phyloP scores from a whole-genome alignment of 1,140 invertebrate genomes.

The Aphaenogaster floridana region DNA sequence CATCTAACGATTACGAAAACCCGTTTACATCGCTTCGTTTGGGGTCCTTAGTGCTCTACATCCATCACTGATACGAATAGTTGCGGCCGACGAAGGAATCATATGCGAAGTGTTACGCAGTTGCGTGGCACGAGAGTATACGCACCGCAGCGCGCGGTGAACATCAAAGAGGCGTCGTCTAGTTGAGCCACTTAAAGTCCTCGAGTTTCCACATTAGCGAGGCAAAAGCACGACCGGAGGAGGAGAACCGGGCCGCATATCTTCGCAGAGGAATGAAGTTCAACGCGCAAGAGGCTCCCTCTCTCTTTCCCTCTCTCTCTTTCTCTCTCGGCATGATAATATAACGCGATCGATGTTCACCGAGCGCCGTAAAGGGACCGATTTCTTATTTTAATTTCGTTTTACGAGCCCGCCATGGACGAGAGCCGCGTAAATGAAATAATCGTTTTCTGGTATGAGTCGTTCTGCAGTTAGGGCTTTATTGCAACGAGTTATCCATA shows the following conservation, averaged over 20 bases:
- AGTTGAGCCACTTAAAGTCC: slow-evolving; percentile 85
- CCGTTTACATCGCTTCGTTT: background rate
- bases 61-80: slow-evolving; percentile 46
- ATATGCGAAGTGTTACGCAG: slow-evolving; percentile 72
- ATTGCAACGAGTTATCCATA: slow-evolving; percentile 55
- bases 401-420: slow-evolving; percentile 38
- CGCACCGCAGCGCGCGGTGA: slow-evolving; percentile 74
- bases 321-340: slow-evolving; percentile 37
- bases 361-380: slow-evolving; percentile 27
- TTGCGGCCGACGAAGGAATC: slow-evolving; percentile 65
- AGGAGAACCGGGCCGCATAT: slow-evolving; percentile 26
- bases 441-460: slow-evolving; percentile 47
- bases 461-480: slow-evolving; percentile 22
- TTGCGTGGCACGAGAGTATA: slow-evolving; percentile 75
- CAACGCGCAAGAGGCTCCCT: background rate
- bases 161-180: slow-evolving; percentile 82
- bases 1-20: background rate
- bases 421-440: slow-evolving; percentile 39
- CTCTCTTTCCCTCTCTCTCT: background rate
- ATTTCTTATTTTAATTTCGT: slow-evolving; percentile 61
- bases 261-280: slow-evolving; percentile 36
- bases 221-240: slow-evolving; percentile 76
- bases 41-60: slow-evolving; percentile 9
- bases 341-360: slow-evolving; percentile 51
- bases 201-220: slow-evolving; percentile 84